These are phyloP conservation scores for Hyphantria cunea DNA, from an alignment of 1,140 invertebrate species.

Conservation along the genomic window DNA sequence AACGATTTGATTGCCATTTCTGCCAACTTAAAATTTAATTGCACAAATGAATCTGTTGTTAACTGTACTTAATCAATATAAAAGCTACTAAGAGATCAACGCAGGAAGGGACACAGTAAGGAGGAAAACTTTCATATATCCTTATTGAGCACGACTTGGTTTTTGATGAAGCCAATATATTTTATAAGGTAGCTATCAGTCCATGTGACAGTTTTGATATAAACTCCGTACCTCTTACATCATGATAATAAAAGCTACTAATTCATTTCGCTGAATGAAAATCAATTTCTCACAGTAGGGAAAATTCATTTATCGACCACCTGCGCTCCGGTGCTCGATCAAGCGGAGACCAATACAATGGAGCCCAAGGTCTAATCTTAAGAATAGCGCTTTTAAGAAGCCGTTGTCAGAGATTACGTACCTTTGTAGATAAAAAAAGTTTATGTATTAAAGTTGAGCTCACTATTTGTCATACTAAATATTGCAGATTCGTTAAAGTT, in stretches of 20 bases:
- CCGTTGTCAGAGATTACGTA: constrained; percentile 30
- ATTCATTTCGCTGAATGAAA: constrained; percentile 47
- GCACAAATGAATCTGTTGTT: too few relatives aligned
- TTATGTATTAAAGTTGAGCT: constrained; percentile 5
- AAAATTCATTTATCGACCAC: constrained; percentile 56
- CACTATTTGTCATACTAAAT: constrained; percentile 13
- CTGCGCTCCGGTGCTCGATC: constrained; percentile 44
- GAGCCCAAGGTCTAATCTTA: constrained; percentile 40
- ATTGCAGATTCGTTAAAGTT: too few relatives aligned
- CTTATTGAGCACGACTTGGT: constrained; percentile 8
- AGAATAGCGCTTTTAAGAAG: constrained; percentile 35
- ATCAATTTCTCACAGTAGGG: constrained; percentile 47
- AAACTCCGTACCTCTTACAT: constrained; percentile 10
- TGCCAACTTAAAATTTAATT: too few relatives aligned
- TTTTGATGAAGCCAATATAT: not conserved
- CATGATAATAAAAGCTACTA: constrained; percentile 34
- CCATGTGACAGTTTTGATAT: constrained; percentile 19
- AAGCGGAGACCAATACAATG: constrained; percentile 44
- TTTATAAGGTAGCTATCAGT: constrained; percentile 23
- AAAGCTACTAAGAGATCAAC: too few relatives aligned
- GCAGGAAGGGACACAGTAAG: not conserved
- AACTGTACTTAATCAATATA: too few relatives aligned
- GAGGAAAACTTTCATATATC: not conserved
- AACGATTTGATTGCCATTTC: too few relatives aligned
- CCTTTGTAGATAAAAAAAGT: constrained; percentile 5